Evolutionary conservation across 2,797 vertebrate genomes (phyloP).

Genomic region (Echeneis naucrates): DNA sequence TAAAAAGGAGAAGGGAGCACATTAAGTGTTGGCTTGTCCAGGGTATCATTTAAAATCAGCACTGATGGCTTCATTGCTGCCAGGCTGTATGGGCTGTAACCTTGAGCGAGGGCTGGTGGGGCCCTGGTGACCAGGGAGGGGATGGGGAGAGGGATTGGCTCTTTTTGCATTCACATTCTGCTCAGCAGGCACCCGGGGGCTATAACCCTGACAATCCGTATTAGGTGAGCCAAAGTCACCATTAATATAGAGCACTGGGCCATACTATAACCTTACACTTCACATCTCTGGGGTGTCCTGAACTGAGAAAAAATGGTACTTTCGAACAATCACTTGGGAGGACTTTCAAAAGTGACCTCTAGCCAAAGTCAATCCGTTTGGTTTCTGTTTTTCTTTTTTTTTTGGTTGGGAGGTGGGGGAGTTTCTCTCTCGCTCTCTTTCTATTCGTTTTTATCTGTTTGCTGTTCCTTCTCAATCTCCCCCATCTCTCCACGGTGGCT

Average conservation of each 20-base stretch:
- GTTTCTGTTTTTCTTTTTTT: constrained; percentile 59
- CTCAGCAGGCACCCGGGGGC: constrained; percentile 83
- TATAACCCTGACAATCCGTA: constrained; percentile 87
- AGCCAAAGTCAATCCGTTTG: constrained; percentile 83
- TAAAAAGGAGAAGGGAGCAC: constrained; percentile 48
- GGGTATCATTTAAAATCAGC: constrained; percentile 83
- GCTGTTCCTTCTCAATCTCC: constrained; percentile 67
- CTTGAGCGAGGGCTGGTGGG: constrained; percentile 80
- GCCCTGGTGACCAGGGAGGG: constrained; percentile 78
- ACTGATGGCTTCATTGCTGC: constrained; percentile 81
- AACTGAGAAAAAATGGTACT: constrained; percentile 77
- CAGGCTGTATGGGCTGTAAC: constrained; percentile 73
- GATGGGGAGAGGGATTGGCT: constrained; percentile 70
- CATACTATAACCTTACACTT: constrained; percentile 85
- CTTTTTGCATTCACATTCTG: constrained; percentile 82
- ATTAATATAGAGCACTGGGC: constrained; percentile 87
- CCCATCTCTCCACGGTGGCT: constrained; percentile 49
- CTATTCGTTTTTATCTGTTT: constrained; percentile 72
- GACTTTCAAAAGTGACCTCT: constrained; percentile 85
- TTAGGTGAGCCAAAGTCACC: constrained; percentile 87
- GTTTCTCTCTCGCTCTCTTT: too few species aligned
- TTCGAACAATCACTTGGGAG: constrained; percentile 81
- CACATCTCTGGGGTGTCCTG: constrained; percentile 85
- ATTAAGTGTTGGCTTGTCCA: constrained; percentile 62
- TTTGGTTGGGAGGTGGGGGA: too few species aligned